Base-by-base conservation (phyloP, 2,888 invertebrate genomes). In the Bibio marci region DNA sequence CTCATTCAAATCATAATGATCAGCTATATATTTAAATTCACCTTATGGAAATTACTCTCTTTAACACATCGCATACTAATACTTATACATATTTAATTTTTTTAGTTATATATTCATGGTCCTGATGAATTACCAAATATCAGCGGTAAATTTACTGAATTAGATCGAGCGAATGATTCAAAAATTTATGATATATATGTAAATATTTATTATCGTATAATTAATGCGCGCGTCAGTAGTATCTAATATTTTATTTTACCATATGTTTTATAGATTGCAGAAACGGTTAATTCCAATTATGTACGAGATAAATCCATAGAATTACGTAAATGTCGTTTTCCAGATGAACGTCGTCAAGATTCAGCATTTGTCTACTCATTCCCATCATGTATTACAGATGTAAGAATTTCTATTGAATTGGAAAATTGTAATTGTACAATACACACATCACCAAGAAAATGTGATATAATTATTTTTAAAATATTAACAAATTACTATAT, bases 71-170 rank as follows among this genome's bases (percentile, higher is more conserved):
- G n/a, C n/a, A n/a, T n/a, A n/a, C n/a, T n/a, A n/a, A n/a, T n/a
- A n/a, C n/a, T n/a, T n/a, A n/a, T n/a, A n/a, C n/a, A n/a, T n/a
- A n/a, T n/a, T n/a, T n/a, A n/a, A 15, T 33, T 33, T 13, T 31
- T 31, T 31, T 17, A 55, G 54, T 37, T 56, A 35, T 57, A 49
- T 39, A 45, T 57, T 7, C 53, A 55, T 31, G 55, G 57, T 41
- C 55, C 56, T 1, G 56, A 55, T 27, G 55, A 57, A 41, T 44
- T 54, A 18, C 56, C 56, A 0, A 52, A 52, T 41, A 55, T 55
- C 17, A 54, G 52, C 30, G 13, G 12, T 12, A 14, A 30, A 30
- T 14, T 14, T 13, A 30, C 13, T 7, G 12, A 13, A 5, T 30
- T 30, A 11, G 4, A 12, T 12, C 12, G 13, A 11, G 7, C 13